Percentiles rank a stretch among this genome's conserved stretches.
phyloP scores from a whole-genome alignment of 1,140 invertebrate genomes.

The Tachypleus tridentatus region DNA sequence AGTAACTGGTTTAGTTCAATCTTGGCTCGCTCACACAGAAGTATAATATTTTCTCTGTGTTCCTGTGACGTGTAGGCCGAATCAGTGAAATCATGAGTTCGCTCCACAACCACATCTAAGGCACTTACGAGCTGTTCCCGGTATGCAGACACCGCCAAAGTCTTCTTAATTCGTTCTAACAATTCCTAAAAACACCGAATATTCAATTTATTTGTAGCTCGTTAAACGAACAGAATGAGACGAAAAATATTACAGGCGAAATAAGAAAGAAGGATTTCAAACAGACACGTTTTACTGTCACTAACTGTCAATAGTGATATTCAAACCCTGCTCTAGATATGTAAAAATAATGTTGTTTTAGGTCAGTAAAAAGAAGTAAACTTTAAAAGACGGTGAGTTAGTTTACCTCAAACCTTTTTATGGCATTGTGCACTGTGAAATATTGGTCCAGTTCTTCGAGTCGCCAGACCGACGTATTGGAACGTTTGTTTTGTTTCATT shows the following conservation, averaged over 20 bases:
- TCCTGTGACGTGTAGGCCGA: constrained; percentile 96
- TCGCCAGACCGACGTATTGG: constrained; percentile 12
- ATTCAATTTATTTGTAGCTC: background rate
- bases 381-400: background rate
- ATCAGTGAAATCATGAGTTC: constrained; percentile 92
- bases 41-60: constrained; percentile 85
- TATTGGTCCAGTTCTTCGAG: constrained; percentile 51
- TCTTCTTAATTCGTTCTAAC: constrained; percentile 64
- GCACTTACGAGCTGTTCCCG: constrained; percentile 64
- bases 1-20: constrained; percentile 75
- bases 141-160: constrained; percentile 43
- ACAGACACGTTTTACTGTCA: too few relatives aligned
- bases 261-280: too few relatives aligned
- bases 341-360: background rate
- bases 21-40: constrained; percentile 71
- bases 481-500: constrained; percentile 32
- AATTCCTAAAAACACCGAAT: constrained; percentile 41
- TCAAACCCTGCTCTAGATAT: background rate
- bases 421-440: constrained; percentile 58
- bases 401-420: constrained; percentile 59
- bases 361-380: background rate
- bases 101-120: constrained; percentile 80
- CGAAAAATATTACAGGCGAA: too few relatives aligned
- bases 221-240: too few relatives aligned
- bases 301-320: background rate